These are phyloP conservation scores for Apis cerana DNA, from an alignment of 1,140 invertebrate species.

Conservation along the genomic window DNA sequence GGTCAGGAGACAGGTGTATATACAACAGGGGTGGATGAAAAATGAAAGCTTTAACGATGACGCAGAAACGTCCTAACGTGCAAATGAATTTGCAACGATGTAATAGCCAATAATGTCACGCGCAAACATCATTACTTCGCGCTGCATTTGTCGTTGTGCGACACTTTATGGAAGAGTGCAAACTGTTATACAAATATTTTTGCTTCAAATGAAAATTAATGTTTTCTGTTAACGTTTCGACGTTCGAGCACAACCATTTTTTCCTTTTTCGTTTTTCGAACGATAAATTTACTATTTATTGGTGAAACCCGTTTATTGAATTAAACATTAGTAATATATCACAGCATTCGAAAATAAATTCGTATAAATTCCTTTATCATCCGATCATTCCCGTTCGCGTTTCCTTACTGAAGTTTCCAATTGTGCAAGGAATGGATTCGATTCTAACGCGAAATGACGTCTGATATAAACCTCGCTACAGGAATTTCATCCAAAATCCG, in stretches of 20 bases:
- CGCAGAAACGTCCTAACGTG: conserved; percentile 41
- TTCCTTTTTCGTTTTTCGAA: background rate
- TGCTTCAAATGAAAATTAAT: conserved; percentile 43
- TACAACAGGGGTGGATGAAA: conserved; percentile 23
- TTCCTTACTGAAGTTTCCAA: too few species aligned
- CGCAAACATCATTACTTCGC: conserved; percentile 46
- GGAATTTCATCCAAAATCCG: conserved; percentile 6
- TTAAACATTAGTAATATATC: background rate
- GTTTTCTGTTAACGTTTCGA: background rate
- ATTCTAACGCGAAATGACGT: conserved; percentile 19
- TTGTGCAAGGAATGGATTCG: background rate
- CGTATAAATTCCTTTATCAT: background rate
- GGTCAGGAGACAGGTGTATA: background rate
- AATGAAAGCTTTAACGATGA: conserved; percentile 38
- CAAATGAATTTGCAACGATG: conserved; percentile 44
- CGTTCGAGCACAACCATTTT: background rate
- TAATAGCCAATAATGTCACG: conserved; percentile 33
- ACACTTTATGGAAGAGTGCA: conserved; percentile 14
- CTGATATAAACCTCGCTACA: background rate
- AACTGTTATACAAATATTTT: conserved; percentile 38
- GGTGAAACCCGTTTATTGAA: background rate
- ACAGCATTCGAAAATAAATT: background rate
- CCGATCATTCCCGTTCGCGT: background rate
- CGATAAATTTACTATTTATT: background rate
- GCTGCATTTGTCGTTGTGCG: conserved; percentile 35